Percentiles rank a stretch among this genome's conserved stretches.
phyloP scores from a whole-genome alignment of 2,797 vertebrate species.

The Rhynchonycteris naso region DNA sequence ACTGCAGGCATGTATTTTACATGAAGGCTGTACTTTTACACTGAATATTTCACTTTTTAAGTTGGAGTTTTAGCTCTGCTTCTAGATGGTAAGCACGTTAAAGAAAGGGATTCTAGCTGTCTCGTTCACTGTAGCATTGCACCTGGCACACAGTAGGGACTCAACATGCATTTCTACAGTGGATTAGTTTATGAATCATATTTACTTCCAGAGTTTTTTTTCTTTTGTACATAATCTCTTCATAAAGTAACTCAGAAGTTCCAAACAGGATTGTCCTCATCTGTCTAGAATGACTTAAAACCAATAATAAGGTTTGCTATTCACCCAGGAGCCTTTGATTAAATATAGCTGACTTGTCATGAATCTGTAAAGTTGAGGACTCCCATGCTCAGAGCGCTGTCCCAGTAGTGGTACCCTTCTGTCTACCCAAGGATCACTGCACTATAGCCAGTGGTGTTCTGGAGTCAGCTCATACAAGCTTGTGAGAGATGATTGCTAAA shows the following conservation, averaged over 20 bases:
- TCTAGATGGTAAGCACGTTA: background rate
- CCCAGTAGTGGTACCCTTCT: rapidly evolving
- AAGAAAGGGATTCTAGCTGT: background rate
- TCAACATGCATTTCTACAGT: background rate
- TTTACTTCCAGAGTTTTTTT: background rate
- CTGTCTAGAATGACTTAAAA: background rate
- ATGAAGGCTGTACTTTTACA: background rate
- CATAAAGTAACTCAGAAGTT: background rate
- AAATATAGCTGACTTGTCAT: background rate
- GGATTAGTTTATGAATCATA: background rate
- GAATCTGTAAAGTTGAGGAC: background rate
- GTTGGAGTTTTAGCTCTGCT: background rate
- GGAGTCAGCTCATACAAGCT: background rate
- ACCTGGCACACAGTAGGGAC: background rate
- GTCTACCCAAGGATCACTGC: background rate
- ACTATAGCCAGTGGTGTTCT: background rate
- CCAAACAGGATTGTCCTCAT: background rate
- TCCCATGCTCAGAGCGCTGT: background rate
- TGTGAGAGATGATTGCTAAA: background rate
- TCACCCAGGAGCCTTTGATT: background rate
- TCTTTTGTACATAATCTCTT: background rate
- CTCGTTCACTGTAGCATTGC: background rate
- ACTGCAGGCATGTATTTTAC: background rate
- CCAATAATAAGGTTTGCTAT: background rate
- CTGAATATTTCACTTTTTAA: background rate